Percentiles rank a stretch among this genome's conserved stretches.
These are phyloP conservation scores for Polyodon spathula DNA, from an alignment of 2,113 vertebrate genomes.

Conservation along the genomic window DNA sequence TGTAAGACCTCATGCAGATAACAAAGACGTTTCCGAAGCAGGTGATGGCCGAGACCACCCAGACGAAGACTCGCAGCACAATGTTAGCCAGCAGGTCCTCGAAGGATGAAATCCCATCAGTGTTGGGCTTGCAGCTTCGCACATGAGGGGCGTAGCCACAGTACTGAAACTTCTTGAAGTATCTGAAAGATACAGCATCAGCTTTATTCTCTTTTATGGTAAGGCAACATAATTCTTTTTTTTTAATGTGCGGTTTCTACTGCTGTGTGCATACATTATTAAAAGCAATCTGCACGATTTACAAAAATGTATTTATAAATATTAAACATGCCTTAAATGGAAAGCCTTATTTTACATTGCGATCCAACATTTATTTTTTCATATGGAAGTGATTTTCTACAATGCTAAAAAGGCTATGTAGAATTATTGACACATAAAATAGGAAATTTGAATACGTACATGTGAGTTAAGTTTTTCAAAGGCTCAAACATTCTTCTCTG, in stretches of 20 bases:
- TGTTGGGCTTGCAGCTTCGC: constrained; percentile 94
- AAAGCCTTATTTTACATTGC: too few relatives aligned
- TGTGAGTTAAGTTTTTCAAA: constrained; percentile 80
- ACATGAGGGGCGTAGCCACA: constrained; percentile 91
- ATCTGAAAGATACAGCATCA: constrained; percentile 46
- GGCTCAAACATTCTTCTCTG: constrained; percentile 86
- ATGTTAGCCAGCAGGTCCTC: constrained; percentile 89
- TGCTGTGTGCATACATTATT: too few relatives aligned
- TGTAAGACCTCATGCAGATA: constrained; percentile 87
- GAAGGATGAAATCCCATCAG: constrained; percentile 88
- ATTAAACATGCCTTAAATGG: too few relatives aligned
- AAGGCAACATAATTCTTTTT: background rate
- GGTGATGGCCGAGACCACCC: constrained; percentile 90
- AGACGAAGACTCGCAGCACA: constrained; percentile 88
- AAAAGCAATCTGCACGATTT: too few relatives aligned
- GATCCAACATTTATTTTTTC: too few relatives aligned
- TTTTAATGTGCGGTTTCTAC: background rate
- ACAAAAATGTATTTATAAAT: too few relatives aligned
- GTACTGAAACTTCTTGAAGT: constrained; percentile 97
- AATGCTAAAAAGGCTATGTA: too few relatives aligned
- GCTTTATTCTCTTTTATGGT: too few relatives aligned
- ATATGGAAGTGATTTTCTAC: too few relatives aligned
- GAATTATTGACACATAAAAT: too few relatives aligned
- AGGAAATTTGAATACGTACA: constrained; percentile 63
- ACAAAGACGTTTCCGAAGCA: constrained; percentile 95